Percentiles rank a stretch among this genome's conserved stretches.
phyloP scores from a whole-genome alignment of 2,888 invertebrate genomes.

The Emmelina monodactyla region DNA sequence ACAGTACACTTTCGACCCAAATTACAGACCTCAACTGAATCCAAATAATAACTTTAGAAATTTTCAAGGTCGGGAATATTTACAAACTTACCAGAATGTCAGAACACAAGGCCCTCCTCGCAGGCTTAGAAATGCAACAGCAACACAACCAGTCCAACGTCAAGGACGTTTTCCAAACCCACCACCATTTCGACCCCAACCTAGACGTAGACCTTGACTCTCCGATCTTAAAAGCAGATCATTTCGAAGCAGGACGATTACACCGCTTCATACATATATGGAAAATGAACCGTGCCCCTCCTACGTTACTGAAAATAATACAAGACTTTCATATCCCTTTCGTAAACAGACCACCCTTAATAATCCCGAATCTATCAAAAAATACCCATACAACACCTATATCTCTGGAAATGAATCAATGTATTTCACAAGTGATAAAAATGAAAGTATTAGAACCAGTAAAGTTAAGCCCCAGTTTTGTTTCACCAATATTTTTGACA shows the following conservation, averaged over 20 bases:
- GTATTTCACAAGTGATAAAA: not conserved
- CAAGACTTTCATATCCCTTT: constrained; percentile 4
- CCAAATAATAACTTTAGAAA: too few relatives aligned
- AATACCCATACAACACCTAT: not conserved
- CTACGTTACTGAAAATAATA: not conserved
- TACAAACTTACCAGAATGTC: too few relatives aligned
- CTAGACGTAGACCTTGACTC: too few relatives aligned
- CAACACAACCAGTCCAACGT: too few relatives aligned
- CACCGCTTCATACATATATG: not conserved
- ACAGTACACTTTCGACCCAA: too few relatives aligned
- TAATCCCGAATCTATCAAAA: not conserved
- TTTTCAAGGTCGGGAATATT: too few relatives aligned
- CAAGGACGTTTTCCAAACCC: too few relatives aligned
- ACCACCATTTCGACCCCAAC: too few relatives aligned
- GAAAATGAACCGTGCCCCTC: not conserved
- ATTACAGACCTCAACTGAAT: too few relatives aligned
- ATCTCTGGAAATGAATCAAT: not conserved
- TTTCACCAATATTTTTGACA: constrained; percentile 3
- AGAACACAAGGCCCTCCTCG: too few relatives aligned
- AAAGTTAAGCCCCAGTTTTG: constrained; percentile 1
- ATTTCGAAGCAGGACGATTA: not conserved
- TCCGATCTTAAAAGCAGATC: too few relatives aligned
- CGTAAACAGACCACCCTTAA: constrained; percentile 2
- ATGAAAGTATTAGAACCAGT: constrained; percentile 5
- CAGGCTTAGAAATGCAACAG: too few relatives aligned